phyloP scores from a whole-genome alignment of 2,888 invertebrate genomes.

The Leistus spinibarbis region DNA sequence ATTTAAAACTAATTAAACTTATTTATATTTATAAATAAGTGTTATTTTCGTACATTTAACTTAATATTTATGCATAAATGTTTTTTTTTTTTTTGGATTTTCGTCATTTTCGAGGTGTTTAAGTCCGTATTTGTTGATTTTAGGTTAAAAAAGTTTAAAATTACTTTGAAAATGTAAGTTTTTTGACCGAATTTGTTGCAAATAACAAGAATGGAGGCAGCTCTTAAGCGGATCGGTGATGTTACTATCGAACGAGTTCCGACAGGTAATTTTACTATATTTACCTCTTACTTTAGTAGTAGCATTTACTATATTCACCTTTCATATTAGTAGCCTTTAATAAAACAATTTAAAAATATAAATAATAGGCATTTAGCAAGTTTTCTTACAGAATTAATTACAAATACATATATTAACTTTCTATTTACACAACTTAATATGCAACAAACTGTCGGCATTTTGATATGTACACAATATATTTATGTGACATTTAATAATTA shows the following conservation, averaged over 20 bases:
- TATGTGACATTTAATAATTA: no score
- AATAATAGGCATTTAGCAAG: no score
- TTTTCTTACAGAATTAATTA: no score
- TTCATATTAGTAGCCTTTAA: no score
- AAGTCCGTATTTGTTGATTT: background rate
- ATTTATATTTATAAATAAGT: background rate
- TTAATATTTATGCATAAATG: no score
- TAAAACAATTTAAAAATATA: no score
- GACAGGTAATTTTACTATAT: constrained; percentile 10
- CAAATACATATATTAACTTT: no score
- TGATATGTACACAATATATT: no score
- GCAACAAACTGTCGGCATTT: background rate
- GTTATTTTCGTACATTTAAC: no score
- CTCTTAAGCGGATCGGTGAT: constrained; percentile 64
- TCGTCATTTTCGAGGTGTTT: background rate
- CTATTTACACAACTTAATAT: no score
- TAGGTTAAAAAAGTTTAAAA: constrained; percentile 19
- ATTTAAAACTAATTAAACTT: background rate
- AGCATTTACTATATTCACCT: no score
- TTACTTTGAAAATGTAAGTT: constrained; percentile 14
- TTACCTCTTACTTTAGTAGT: background rate
- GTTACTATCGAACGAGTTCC: constrained; percentile 63
- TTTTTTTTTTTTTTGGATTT: no score
- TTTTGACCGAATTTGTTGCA: background rate
- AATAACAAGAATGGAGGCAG: constrained; percentile 58